These are phyloP conservation scores for Nipponia nippon DNA, from an alignment of 2,113 vertebrate species.

Conservation along the genomic window DNA sequence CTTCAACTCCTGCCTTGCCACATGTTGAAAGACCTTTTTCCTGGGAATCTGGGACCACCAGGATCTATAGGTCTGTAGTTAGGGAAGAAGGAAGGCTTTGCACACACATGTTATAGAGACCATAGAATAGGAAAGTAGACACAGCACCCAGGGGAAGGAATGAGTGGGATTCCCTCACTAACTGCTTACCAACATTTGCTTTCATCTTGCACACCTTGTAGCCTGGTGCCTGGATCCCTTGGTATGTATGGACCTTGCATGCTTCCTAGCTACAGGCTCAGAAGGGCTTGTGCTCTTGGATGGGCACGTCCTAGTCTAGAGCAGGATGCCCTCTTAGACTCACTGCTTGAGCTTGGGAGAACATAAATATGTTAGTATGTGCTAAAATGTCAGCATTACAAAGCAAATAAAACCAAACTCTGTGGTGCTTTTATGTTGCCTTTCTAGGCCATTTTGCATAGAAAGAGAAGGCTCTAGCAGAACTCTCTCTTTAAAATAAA, in stretches of 20 bases:
- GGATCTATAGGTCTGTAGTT: not conserved
- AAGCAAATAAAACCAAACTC: not conserved
- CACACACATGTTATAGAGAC: not conserved
- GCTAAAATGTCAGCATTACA: not conserved
- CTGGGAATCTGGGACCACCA: not conserved
- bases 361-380: not conserved
- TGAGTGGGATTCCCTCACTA: not conserved
- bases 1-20: slow-evolving; percentile 78
- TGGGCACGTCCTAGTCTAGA: not conserved
- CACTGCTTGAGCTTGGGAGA: not conserved
- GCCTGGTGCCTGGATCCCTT: not conserved
- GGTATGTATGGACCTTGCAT: not conserved
- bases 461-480: not conserved
- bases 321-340: not conserved
- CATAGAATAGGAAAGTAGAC: not conserved
- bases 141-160: not conserved
- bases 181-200: not conserved
- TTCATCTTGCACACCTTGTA: not conserved
- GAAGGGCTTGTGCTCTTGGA: not conserved
- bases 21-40: slow-evolving; percentile 71
- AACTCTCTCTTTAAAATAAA: not conserved
- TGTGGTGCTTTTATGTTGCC: not conserved
- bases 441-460: not conserved
- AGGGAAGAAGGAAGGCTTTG: not conserved
- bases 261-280: not conserved